A percentile compares a stretch with the other conserved stretches of the same genome.
Evolutionary conservation across 2,888 invertebrate species (phyloP).

Genomic region (Noctua janthe): DNA sequence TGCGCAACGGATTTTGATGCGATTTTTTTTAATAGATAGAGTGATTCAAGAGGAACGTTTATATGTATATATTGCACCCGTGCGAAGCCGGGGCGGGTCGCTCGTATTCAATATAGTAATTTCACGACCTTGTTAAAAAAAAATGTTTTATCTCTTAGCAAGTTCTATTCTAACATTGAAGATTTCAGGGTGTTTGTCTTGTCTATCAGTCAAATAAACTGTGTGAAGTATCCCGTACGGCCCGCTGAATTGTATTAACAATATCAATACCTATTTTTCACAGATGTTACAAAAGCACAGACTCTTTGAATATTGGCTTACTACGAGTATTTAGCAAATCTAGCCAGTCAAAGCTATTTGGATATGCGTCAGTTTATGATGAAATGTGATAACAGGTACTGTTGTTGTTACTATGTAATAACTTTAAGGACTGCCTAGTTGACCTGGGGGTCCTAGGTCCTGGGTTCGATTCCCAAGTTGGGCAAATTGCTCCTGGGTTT

Average conservation of each 20-base stretch:
- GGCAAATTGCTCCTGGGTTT: no score
- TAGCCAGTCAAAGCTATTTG: neutral
- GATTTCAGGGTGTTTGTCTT: slow-evolving; percentile 25
- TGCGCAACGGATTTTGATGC: no score
- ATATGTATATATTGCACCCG: no score
- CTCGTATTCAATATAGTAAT: no score
- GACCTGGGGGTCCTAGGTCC: no score
- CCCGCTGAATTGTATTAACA: slow-evolving; percentile 21
- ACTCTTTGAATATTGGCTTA: neutral
- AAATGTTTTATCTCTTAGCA: neutral
- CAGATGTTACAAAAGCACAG: slow-evolving; percentile 8
- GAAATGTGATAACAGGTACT: neutral
- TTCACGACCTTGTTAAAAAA: no score
- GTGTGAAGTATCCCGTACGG: slow-evolving; percentile 23
- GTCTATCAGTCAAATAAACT: slow-evolving; percentile 32
- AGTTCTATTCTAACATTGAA: slow-evolving; percentile 23
- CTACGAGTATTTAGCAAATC: neutral
- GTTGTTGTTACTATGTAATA: no score
- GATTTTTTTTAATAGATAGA: no score
- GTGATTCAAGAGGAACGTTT: no score
- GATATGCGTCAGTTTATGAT: neutral
- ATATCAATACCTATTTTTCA: slow-evolving; percentile 31
- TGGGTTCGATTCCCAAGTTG: neutral
- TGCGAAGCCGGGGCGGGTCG: no score
- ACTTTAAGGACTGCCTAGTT: neutral